A percentile compares a stretch with the other conserved stretches of the same genome.
These are phyloP conservation scores for Tetragonula carbonaria DNA, from an alignment of 2,888 invertebrate species.

Conservation along the genomic window DNA sequence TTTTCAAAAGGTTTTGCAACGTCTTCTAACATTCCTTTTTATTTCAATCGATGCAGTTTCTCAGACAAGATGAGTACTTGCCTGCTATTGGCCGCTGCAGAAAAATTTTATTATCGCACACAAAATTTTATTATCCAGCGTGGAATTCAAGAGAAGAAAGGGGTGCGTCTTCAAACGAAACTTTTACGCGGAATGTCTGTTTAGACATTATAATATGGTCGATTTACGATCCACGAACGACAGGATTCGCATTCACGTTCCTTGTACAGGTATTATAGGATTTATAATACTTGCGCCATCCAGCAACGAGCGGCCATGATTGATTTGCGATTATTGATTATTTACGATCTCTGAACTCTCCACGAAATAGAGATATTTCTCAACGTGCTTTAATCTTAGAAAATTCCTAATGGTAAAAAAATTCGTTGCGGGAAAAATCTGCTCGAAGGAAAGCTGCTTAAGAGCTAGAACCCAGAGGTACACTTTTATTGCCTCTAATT, in stretches of 20 bases:
- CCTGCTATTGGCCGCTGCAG: no score
- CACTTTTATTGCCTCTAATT: slow-evolving; percentile 5
- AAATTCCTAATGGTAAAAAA: neutral
- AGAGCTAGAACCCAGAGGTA: no score
- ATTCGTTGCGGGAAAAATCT: neutral
- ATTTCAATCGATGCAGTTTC: no score
- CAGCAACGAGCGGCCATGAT: neutral
- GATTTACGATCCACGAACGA: neutral
- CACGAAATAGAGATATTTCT: neutral
- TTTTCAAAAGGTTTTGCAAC: no score
- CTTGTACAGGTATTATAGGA: neutral
- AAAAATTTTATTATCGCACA: no score
- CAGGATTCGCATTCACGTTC: neutral
- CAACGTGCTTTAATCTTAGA: no score
- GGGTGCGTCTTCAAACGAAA: no score
- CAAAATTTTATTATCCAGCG: no score
- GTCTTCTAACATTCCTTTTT: no score
- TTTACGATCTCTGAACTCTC: neutral
- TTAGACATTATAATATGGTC: neutral
- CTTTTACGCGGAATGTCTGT: neutral
- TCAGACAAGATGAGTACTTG: no score
- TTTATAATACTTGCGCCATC: neutral
- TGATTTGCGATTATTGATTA: neutral
- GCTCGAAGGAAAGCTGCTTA: neutral
- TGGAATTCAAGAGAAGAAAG: neutral